Base-by-base conservation (phyloP, 2,888 invertebrate genomes). In the Smittia sp. region DNA sequence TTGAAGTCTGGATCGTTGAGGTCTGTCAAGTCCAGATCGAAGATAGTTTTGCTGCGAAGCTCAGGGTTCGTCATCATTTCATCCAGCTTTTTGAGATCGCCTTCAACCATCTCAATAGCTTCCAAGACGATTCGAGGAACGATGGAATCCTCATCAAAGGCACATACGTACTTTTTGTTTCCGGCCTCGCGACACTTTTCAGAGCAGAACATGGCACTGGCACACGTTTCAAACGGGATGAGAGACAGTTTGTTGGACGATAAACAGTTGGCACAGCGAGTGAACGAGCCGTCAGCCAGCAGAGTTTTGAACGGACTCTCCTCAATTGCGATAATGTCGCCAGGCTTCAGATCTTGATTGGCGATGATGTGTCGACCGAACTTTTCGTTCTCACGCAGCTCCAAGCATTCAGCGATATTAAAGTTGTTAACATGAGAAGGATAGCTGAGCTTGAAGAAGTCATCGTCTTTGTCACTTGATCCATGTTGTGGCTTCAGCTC, bases 281-380 rank as follows among this genome's bases (percentile, higher is more conserved):
- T 80, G 62, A 81, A 83, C 18, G 79, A 79, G 79, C 79, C 79
- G 15, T 80, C 79, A 73, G 81, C 78, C 68, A 82, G 75, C 9
- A 82, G 76, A 0, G 89, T 81, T 1, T 85, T 84, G 22, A 87
- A 84, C 79, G 89, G 94, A 0, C 94, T 91, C 74, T 89, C 85
- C 81, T 96, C 96, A 66, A 90, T 83, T 0, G 87, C 88, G 32
- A 96, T 79, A 6, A 94, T 82, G 79, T 94, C 93, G 65, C 93
- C 93, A 0, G 90, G 87, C 76, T 83, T 79, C 74, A 93, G 87
- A 78, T 90, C 86, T 74, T 85, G 85, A 18, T 84, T 86, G 0
- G 92, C 90, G 68, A 89, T 81, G 1, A 94, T 83, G 79, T 89
- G 89, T 62, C 93, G 85, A 0, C 94, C 94, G 81, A 87, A 85